phyloP scores from a whole-genome alignment of 2,113 vertebrate species.

The Gobiocypris rarus region DNA sequence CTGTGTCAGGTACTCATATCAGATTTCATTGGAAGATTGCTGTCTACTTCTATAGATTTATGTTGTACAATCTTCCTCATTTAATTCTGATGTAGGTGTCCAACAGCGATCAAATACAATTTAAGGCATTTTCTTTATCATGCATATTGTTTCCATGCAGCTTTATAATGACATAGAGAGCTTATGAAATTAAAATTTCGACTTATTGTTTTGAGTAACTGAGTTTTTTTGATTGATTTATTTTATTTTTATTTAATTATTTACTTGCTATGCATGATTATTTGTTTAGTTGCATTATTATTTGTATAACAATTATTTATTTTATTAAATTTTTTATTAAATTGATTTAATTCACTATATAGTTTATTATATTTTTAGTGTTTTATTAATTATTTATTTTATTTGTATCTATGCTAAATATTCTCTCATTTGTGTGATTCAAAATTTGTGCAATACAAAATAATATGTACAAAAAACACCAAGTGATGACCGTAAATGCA shows the following conservation, averaged over 20 bases:
- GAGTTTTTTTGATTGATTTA: not conserved
- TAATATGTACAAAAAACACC: too few species aligned
- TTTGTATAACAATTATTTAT: not conserved
- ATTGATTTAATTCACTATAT: not conserved
- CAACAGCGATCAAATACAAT: not conserved
- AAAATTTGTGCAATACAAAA: not conserved
- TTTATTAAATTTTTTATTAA: not conserved
- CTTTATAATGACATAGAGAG: not conserved
- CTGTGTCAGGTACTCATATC: not conserved
- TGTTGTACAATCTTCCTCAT: not conserved
- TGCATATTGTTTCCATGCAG: constrained; percentile 8
- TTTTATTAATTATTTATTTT: too few species aligned
- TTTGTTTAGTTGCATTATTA: not conserved
- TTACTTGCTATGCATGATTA: not conserved
- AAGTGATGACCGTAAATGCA: too few species aligned
- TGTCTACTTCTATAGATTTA: not conserved
- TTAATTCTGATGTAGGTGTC: not conserved
- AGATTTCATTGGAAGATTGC: not conserved
- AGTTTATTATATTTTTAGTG: too few species aligned
- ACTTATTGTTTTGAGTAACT: not conserved
- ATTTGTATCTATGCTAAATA: not conserved
- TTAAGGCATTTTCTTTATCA: not conserved
- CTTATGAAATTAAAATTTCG: not conserved
- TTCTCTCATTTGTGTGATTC: too few species aligned
- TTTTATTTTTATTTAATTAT: not conserved